Conservation (phyloP, 2,113 vertebrate genomes). For the Saguinus imperator region DNA sequence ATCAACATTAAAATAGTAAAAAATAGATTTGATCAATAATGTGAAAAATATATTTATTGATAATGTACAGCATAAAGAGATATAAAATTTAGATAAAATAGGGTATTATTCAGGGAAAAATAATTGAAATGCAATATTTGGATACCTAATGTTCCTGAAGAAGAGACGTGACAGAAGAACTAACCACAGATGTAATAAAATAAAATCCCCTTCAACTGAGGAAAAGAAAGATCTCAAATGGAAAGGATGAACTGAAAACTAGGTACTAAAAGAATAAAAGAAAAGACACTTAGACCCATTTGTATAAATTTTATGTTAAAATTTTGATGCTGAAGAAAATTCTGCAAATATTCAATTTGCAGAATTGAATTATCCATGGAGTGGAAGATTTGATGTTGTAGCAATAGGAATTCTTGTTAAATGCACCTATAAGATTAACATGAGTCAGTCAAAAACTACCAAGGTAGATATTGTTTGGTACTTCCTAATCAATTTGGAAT, state of each 20-base stretch:
- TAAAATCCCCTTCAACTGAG: not conserved
- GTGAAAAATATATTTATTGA: not conserved
- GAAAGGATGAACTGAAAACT: not conserved
- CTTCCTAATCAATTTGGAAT: not conserved
- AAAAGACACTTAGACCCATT: not conserved
- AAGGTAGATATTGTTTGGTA: not conserved
- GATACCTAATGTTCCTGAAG: not conserved
- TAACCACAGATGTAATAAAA: not conserved
- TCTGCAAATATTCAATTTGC: not conserved
- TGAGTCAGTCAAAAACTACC: not conserved
- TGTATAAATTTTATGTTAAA: not conserved
- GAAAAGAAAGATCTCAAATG: not conserved
- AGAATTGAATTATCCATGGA: not conserved
- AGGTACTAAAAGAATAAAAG: not conserved
- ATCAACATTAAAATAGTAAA: not conserved
- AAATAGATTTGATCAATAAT: not conserved
- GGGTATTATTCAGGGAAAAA: not conserved
- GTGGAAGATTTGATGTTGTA: not conserved
- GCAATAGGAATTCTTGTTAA: not conserved
- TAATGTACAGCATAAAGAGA: not conserved
- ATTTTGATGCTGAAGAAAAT: not conserved
- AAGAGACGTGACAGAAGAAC: not conserved
- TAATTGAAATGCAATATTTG: not conserved
- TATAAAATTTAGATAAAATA: not conserved
- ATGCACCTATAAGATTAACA: not conserved